phyloP scores from a whole-genome alignment of 2,113 vertebrate genomes.

The Datnioides undecimradiatus region DNA sequence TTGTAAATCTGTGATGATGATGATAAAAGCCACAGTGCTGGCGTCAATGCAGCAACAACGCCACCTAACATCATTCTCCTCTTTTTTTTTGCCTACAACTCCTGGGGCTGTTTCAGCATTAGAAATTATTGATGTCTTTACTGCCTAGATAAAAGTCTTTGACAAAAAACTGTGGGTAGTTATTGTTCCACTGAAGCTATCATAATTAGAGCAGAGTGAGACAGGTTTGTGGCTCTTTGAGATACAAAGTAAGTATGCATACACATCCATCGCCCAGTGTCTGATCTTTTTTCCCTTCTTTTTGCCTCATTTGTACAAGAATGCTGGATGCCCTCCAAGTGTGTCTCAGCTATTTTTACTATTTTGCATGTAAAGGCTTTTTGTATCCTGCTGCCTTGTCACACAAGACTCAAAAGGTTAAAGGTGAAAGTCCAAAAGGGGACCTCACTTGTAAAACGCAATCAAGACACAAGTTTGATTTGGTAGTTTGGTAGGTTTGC shows the following conservation, averaged over 20 bases:
- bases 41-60: constrained; percentile 63
- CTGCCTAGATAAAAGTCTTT: constrained; percentile 74
- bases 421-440: constrained; percentile 11
- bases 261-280: neutral
- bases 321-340: constrained; percentile 2
- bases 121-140: constrained; percentile 80
- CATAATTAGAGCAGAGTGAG: constrained; percentile 58
- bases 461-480: too few species aligned
- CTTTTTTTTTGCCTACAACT: constrained; percentile 57
- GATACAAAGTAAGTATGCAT: constrained; percentile 23
- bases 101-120: constrained; percentile 72
- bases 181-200: constrained; percentile 67
- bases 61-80: constrained; percentile 64
- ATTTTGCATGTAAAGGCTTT: constrained; percentile 4
- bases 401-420: neutral
- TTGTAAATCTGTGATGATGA: constrained; percentile 59
- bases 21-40: constrained; percentile 54
- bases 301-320: constrained; percentile 8
- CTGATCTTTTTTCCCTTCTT: neutral
- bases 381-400: constrained; percentile 6
- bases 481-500: too few species aligned
- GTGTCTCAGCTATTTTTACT: neutral
- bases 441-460: neutral
- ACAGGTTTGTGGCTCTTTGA: constrained; percentile 44
- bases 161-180: constrained; percentile 67